Conservation (phyloP, 2,888 invertebrate genomes). For the Caprella mutica region DNA sequence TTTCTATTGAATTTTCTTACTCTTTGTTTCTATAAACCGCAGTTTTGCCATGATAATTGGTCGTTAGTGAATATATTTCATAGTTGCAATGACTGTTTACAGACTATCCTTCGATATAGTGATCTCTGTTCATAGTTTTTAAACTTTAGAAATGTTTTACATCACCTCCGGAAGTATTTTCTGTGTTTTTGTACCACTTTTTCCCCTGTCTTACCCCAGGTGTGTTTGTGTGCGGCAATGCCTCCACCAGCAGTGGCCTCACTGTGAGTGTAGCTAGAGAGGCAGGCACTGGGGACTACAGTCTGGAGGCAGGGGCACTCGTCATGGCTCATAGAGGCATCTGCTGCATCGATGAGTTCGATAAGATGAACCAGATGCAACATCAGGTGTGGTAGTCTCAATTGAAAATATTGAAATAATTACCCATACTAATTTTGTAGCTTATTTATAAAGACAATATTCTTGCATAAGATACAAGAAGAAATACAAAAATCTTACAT, state of each 20-base stretch:
- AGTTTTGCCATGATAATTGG: no score
- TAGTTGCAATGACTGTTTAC: no score
- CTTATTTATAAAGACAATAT: no score
- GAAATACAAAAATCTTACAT: no score
- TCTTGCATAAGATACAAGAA: no score
- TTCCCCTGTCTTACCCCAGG: slow-evolving; percentile 45
- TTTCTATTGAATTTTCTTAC: no score
- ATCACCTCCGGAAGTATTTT: not conserved
- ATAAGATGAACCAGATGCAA: slow-evolving; percentile 68
- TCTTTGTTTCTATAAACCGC: no score
- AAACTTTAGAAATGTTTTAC: not conserved
- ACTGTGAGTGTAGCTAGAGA: slow-evolving; percentile 67
- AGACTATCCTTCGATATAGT: not conserved
- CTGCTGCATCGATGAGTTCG: slow-evolving; percentile 92
- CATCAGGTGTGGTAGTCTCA: slow-evolving; percentile 60
- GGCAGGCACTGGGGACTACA: slow-evolving; percentile 55
- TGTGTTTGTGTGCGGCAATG: slow-evolving; percentile 80
- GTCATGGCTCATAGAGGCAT: slow-evolving; percentile 76
- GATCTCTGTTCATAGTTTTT: not conserved
- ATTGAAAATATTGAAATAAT: no score
- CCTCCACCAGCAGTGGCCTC: slow-evolving; percentile 64
- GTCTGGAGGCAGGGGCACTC: slow-evolving; percentile 75
- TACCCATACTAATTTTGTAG: no score
- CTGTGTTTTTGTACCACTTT: not conserved
- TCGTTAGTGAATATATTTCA: no score